These are phyloP conservation scores for Sebastes oblongus DNA, from an alignment of 2,797 vertebrate species.

Conservation along the genomic window DNA sequence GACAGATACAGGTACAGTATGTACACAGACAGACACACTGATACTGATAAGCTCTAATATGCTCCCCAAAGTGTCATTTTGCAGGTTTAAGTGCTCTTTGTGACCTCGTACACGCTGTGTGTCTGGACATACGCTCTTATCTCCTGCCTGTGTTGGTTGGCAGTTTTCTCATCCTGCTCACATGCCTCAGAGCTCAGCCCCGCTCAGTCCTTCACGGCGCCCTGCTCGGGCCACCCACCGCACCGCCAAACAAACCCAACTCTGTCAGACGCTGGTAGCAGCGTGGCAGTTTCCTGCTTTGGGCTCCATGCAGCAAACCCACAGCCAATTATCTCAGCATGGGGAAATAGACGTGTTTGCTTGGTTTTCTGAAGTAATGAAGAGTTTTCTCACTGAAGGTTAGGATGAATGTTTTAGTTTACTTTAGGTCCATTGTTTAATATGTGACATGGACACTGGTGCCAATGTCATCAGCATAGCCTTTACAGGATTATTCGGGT, in stretches of 20 bases:
- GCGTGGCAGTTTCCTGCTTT: slow-evolving; percentile 41
- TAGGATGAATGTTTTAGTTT: not conserved
- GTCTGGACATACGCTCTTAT: slow-evolving; percentile 34
- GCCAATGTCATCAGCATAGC: not conserved
- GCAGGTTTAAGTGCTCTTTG: not conserved
- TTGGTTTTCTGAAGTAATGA: slow-evolving; percentile 10
- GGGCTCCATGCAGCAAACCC: slow-evolving; percentile 17
- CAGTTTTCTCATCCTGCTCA: slow-evolving; percentile 1
- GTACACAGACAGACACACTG: not conserved
- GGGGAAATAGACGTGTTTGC: slow-evolving; percentile 33
- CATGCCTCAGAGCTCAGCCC: slow-evolving; percentile 21
- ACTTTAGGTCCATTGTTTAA: not conserved
- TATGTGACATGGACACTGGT: not conserved
- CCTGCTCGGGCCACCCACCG: slow-evolving; percentile 63
- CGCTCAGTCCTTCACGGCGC: not conserved
- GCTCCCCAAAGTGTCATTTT: not conserved
- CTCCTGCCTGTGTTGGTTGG: slow-evolving; percentile 42
- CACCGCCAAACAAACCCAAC: slow-evolving; percentile 47
- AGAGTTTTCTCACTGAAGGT: not conserved
- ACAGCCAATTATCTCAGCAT: slow-evolving; percentile 58
- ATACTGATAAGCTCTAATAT: not conserved
- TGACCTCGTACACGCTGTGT: not conserved
- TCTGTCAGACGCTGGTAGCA: slow-evolving; percentile 52
- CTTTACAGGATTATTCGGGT: not conserved
- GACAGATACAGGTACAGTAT: not conserved